Base-by-base conservation (phyloP, 2,888 invertebrate species). In the Abrostola tripartita region DNA sequence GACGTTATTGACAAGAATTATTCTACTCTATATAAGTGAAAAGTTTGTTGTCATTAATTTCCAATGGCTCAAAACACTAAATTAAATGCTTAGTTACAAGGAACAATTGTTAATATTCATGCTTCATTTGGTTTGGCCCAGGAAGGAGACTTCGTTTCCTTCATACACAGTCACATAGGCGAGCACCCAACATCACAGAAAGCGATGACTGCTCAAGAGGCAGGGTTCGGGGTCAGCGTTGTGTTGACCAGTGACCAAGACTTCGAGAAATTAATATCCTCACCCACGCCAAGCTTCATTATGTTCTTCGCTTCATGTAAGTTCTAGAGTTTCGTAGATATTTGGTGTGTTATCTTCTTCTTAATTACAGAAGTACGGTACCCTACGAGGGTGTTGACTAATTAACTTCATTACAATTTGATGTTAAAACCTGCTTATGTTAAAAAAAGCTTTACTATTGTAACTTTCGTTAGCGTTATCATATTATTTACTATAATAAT, bases 271-370 rank as follows among this genome's bases (percentile, higher is more conserved):
- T 89, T 95, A 57, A 92, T 97, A n/a, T 93, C 94, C 44, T 90
- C 95, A 12, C 86, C 95, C 54, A 94, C 94, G 50, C 96, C 96
- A 12, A 95, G 96, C 1, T 94, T 97, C 58, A 96, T 97, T 67
- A 97, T 97, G 97, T 97, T 97, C 84, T 97, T 96, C 85, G 97
- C 97, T 10, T 96, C 96, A 11, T 97, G 97, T 97, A 73, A 89
- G 93, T 90, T 5, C 11, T n/a, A 1, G n/a, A n/a, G 6, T 35
- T n/a, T 36, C 10, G 9, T 37, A 14, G 5, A 50, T 35, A 35
- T 36, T 36, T 36, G 6, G 0, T 9, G 10, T 42, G 6, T 6
- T 42, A 24, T 6, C 14, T 8, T 11, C 44, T 24, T 40, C 11
- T 40, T 40, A 24, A 24, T 24, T 24, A 24, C 1, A n/a, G n/a